Base-by-base conservation (phyloP, 2,113 vertebrate species). In the Oreocharis arfaki region DNA sequence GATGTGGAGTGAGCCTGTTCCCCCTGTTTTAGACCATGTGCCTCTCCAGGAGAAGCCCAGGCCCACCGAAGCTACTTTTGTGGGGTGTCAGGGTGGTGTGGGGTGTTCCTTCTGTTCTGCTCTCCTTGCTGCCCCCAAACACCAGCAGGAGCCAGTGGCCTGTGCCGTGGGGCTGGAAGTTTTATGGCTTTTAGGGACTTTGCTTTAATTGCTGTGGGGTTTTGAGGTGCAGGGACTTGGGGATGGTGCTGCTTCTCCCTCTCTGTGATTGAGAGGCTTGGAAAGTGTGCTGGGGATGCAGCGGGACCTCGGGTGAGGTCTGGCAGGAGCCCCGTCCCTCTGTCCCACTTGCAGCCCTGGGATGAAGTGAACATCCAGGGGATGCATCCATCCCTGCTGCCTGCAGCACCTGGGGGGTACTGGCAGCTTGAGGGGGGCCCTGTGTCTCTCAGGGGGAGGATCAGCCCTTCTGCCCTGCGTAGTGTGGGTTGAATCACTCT, bases 231-330 rank as follows among this genome's bases (percentile, higher is more conserved):
- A 28, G 50, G 15, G 20, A 16, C 9, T 42, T 30, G 39, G 8
- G 50, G 11, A 26, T 41, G 16, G 8, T 44, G 57, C 67, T 24
- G 39, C 21, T 55, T 83, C n/a, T 69, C 42, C 17, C 15, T 1
- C 2, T 0, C 1, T 1, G 4, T n/a, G 41, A n/a, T n/a, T n/a
- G n/a, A 56, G 65, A 37, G 10, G 14, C 24, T 89, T 44, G 30
- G 33, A 6, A n/a, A 26, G 16, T 6, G 24, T 0, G 2, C 27
- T 52, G 19, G 41, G 42, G 8, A 10, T 0, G 3, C 69, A 33
- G 33, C 35, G 67, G 57, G 49, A 56, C 9, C 9, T 26, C 22
- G 50, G 76, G 14, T 24, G 53, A 65, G 52, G 28, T 73, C n/a
- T 52, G 27, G 32, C n/a, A 46, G 63, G 26, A 80, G 35, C 41